phyloP scores from a whole-genome alignment of 2,797 vertebrate genomes.

The Oceanodroma leucorhoa region DNA sequence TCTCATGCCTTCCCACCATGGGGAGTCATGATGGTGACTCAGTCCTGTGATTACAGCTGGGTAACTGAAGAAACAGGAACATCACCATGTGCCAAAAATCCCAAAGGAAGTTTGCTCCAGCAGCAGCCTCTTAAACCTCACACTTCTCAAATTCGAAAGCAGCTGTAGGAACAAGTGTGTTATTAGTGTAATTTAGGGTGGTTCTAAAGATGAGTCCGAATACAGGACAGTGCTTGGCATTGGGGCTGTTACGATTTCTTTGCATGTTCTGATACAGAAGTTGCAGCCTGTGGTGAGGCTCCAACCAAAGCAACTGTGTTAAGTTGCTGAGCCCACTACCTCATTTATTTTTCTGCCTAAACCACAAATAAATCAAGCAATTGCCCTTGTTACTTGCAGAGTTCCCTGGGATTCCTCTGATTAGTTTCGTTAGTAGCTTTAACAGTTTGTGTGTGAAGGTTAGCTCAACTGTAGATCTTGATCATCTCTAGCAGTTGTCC shows the following conservation, averaged over 20 bases:
- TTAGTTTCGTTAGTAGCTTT: not conserved
- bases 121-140: not conserved
- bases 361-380: not conserved
- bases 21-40: not conserved
- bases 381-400: not conserved
- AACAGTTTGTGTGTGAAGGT: not conserved
- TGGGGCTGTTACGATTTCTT: accelerated
- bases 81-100: not conserved
- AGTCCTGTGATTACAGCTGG: not conserved
- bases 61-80: not conserved
- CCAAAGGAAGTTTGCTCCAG: not conserved
- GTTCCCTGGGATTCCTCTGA: not conserved
- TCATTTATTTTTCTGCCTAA: not conserved
- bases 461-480: not conserved
- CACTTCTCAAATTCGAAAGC: not conserved
- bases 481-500: not conserved
- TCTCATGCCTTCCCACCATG: accelerated
- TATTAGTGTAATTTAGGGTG: not conserved
- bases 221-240: accelerated
- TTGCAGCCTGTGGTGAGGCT: not conserved
- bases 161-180: not conserved
- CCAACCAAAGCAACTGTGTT: not conserved
- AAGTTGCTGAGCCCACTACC: not conserved
- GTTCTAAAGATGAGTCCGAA: not conserved
- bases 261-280: accelerated